Percentiles rank a stretch among this genome's conserved stretches.
phyloP scores from a whole-genome alignment of 2,113 vertebrate genomes.

The Acanthisitta chloris region DNA sequence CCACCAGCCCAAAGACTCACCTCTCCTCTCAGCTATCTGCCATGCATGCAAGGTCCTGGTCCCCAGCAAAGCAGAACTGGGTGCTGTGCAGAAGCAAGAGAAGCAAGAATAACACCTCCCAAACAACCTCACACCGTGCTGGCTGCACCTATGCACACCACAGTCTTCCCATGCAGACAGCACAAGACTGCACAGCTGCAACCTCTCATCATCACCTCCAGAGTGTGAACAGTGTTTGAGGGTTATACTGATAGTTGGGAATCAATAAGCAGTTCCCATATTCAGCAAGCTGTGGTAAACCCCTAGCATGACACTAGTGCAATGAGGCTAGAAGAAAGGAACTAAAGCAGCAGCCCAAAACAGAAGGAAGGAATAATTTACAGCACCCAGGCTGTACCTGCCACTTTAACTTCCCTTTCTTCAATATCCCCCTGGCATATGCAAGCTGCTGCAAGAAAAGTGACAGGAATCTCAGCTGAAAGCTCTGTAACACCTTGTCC shows the following conservation, averaged over 20 bases:
- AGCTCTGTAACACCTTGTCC: neutral
- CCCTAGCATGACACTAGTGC: neutral
- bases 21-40: neutral
- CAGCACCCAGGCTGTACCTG: neutral
- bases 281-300: neutral
- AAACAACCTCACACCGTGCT: neutral
- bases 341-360: neutral
- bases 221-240: neutral
- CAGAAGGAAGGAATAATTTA: neutral
- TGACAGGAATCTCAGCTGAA: neutral
- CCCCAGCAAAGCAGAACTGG: neutral
- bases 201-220: neutral
- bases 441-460: neutral
- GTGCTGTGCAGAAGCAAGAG: neutral
- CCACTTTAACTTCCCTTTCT: neutral
- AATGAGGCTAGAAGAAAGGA: neutral
- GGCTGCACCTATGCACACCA: neutral
- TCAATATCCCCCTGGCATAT: accelerated
- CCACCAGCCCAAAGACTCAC: neutral
- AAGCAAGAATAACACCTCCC: neutral
- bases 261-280: neutral
- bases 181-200: neutral
- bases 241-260: neutral
- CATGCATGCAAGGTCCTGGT: neutral
- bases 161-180: neutral